Conservation (phyloP, 2,113 vertebrate genomes). For the Mobula birostris region DNA sequence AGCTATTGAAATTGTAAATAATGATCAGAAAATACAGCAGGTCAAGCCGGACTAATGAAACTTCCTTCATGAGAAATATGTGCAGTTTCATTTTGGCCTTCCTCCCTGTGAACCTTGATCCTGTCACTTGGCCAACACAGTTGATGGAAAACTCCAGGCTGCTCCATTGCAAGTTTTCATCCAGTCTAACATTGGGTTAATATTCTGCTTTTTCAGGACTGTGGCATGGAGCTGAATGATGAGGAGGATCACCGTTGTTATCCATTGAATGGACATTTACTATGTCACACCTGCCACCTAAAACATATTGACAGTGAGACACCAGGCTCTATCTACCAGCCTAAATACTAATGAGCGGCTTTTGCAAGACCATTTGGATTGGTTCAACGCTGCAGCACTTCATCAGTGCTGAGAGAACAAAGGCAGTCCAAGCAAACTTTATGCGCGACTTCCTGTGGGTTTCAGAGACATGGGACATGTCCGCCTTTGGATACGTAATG, state of each 20-base stretch:
- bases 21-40: no score
- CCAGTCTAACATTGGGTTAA: no score
- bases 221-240: slow-evolving; percentile 82
- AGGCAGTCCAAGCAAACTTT: background rate
- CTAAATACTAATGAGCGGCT: slow-evolving; percentile 44
- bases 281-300: slow-evolving; percentile 87
- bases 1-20: no score
- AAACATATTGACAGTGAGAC: slow-evolving; percentile 71
- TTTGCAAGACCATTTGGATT: no score
- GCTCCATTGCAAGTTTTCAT: background rate
- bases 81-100: background rate
- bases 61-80: no score
- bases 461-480: background rate
- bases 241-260: slow-evolving; percentile 92
- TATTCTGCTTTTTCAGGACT: slow-evolving; percentile 60
- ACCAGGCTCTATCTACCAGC: slow-evolving; percentile 53
- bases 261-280: slow-evolving; percentile 78
- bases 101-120: no score
- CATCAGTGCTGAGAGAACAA: background rate
- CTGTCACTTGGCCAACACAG: background rate
- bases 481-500: background rate
- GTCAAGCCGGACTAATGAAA: no score
- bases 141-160: background rate
- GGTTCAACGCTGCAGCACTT: no score
- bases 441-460: background rate